Conservation (phyloP, 2,797 vertebrate species). For the Hipposideros larvatus region DNA sequence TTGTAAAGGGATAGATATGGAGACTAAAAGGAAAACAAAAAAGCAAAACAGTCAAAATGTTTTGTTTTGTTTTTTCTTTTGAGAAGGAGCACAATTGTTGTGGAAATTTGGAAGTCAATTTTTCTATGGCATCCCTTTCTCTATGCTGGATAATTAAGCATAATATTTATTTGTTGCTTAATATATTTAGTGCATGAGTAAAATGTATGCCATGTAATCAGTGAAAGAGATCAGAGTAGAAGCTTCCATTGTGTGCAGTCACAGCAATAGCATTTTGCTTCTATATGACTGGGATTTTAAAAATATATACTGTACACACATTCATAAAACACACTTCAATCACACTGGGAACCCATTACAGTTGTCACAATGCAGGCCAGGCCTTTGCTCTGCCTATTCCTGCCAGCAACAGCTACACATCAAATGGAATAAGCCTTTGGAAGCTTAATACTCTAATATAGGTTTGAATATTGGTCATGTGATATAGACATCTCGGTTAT, state of each 20-base stretch:
- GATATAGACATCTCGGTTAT: neutral
- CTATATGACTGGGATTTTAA: neutral
- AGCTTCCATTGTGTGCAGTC: neutral
- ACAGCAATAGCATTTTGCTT: neutral
- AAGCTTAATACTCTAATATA: neutral
- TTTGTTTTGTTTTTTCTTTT: neutral
- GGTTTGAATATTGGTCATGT: neutral
- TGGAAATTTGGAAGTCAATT: neutral
- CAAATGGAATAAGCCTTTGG: neutral
- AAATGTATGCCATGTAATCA: neutral
- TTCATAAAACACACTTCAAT: neutral
- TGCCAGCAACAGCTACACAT: neutral
- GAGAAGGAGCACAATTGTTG: neutral
- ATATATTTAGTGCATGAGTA: neutral
- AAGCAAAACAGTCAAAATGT: neutral
- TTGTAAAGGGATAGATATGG: neutral
- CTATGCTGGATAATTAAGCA: neutral
- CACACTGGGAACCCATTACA: neutral
- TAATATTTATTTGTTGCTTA: neutral
- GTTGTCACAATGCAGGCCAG: neutral
- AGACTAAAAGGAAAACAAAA: neutral
- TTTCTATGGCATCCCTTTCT: neutral
- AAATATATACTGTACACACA: neutral
- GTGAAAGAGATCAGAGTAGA: neutral
- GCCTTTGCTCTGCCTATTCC: neutral